Evolutionary conservation across 2,888 invertebrate genomes (phyloP), one percentile per base, ranked within the genome.

Genomic region (Cryptops parisi): DNA sequence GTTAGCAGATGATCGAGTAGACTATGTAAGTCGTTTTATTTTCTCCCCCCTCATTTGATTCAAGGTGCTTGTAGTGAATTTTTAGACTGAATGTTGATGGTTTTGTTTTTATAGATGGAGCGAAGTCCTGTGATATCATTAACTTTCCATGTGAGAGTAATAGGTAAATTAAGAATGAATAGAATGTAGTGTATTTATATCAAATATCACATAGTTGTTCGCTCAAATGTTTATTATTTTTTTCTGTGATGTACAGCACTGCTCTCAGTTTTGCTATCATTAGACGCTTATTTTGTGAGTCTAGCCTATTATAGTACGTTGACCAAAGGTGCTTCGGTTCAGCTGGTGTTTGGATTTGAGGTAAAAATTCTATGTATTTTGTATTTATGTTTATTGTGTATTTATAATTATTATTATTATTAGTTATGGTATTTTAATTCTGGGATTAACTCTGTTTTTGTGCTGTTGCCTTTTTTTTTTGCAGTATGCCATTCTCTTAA

Each of bases 291-390:
- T 64, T 89, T 97, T 72, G 84, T 98, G 4, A 81, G 83, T 64
- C 87, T 91, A 70, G 97, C 91, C 1, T 98, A 94, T 69, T 82
- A 85, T 66, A 87, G 88, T 56, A 96, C 96, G 2, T 73, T 93
- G 25, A 76, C 82, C 1, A 89, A 89, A 67, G 98, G 98, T 41
- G 91, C 97, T 4, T 91, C 93, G 0, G 96, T 96, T 1, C 98
- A 99, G 71, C 75, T 99, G 56, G 97, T 98, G 4, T 98, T 98
- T 75, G 98, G 98, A 50, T 98, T 98, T 73, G 97, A 98, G 67
- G 73, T 73, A 62, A 59, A n/a, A n/a, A n/a, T 47, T 27, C 0
- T n/a, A n/a, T n/a, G n/a, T n/a, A n/a, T n/a, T n/a, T n/a, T n/a
- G n/a, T n/a, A n/a, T n/a, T n/a, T n/a, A n/a, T n/a, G n/a, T n/a